These are phyloP conservation scores for Phalanger gymnotis DNA, from an alignment of 2,797 vertebrate species.

Conservation along the genomic window DNA sequence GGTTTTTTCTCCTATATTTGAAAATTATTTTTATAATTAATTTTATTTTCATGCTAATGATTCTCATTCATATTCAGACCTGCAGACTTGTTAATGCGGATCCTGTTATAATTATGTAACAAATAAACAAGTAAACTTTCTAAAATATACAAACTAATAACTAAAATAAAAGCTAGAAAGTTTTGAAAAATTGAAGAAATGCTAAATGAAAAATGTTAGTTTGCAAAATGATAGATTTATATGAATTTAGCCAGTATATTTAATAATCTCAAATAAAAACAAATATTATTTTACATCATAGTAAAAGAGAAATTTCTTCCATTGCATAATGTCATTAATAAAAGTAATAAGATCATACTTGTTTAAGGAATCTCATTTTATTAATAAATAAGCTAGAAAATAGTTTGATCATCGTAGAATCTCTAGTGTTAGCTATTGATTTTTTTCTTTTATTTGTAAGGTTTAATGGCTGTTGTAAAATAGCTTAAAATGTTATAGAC, in stretches of 20 bases:
- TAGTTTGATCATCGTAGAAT: constrained; percentile 64
- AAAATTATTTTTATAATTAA: neutral
- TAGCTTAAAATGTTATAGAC: constrained; percentile 68
- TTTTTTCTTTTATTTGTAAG: constrained; percentile 70
- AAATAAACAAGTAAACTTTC: too few relatives aligned
- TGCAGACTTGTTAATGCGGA: neutral
- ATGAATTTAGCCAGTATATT: constrained; percentile 42
- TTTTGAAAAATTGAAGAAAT: neutral
- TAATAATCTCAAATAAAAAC: constrained; percentile 53
- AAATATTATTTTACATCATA: constrained; percentile 14
- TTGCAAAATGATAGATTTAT: constrained; percentile 27
- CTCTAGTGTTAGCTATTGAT: constrained; percentile 59
- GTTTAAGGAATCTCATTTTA: constrained; percentile 71
- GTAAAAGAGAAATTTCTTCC: constrained; percentile 43
- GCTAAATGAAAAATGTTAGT: neutral
- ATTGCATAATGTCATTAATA: constrained; percentile 51
- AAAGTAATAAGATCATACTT: constrained; percentile 62
- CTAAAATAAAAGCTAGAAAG: neutral
- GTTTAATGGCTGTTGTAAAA: constrained; percentile 73
- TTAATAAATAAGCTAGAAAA: constrained; percentile 70
- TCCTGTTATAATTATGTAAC: neutral
- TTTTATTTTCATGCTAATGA: neutral
- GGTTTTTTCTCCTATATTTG: neutral
- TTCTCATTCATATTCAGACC: neutral
- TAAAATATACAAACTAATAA: neutral